These are phyloP conservation scores for Clarias macrocephalus DNA, from an alignment of 2,113 vertebrate species.

Conservation along the genomic window DNA sequence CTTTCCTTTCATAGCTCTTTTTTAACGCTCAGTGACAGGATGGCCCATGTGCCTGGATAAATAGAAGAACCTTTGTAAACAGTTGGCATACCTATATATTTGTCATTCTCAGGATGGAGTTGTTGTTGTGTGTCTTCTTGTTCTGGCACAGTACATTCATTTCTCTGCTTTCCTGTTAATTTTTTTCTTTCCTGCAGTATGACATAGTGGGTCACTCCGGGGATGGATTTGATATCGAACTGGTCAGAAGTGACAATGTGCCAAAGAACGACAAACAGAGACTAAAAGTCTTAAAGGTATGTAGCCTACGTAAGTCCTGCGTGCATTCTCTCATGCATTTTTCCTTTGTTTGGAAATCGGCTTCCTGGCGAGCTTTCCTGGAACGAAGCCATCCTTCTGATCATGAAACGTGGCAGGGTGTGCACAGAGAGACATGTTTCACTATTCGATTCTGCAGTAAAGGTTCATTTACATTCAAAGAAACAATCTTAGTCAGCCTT, in stretches of 20 bases:
- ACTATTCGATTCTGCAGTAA: not conserved
- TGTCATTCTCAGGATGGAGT: conserved; percentile 25
- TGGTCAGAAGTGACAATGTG: conserved; percentile 80
- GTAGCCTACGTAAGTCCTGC: not conserved
- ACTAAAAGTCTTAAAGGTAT: conserved; percentile 92
- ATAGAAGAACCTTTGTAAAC: not conserved
- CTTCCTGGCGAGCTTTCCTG: conserved; percentile 26
- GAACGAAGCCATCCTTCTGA: conserved; percentile 20
- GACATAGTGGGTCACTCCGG: conserved; percentile 92
- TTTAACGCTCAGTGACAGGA: conserved; percentile 5
- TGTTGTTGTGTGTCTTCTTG: conserved; percentile 24
- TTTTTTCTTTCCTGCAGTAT: conserved; percentile 76
- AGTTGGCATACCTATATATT: not conserved
- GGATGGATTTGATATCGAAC: conserved; percentile 82
- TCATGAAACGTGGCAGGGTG: conserved; percentile 18
- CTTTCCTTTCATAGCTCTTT: conserved; percentile 8
- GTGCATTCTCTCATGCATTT: conserved; percentile 25
- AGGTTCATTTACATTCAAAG: not conserved
- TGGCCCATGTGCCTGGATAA: not conserved
- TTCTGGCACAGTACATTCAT: conserved; percentile 12
- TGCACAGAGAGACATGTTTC: conserved; percentile 1
- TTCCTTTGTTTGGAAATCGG: conserved; percentile 31
- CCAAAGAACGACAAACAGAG: conserved; percentile 93
- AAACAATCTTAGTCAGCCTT: conserved; percentile 5
- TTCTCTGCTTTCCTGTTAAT: conserved; percentile 41